Conservation (phyloP, 2,888 invertebrate species). For the Cerastis leucographa region DNA sequence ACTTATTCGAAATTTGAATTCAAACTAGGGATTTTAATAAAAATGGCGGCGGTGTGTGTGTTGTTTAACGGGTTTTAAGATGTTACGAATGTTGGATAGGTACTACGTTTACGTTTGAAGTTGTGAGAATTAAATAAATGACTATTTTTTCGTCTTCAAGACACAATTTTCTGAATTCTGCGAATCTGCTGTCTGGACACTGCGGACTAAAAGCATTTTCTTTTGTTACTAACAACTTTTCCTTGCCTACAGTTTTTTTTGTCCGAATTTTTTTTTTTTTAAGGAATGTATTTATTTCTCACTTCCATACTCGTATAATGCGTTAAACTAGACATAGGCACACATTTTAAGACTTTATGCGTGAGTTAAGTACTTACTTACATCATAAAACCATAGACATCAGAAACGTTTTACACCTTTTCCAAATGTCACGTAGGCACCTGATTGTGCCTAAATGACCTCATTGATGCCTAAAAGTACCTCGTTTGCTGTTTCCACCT, state of each 20-base stretch:
- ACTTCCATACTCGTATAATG: neutral
- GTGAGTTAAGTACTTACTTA: neutral
- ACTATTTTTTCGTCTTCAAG: neutral
- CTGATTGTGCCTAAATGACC: conserved; percentile 41
- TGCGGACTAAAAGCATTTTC: no score
- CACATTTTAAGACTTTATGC: neutral
- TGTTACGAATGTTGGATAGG: no score
- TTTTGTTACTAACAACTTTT: no score
- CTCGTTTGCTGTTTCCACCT: conserved; percentile 71
- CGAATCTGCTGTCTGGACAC: no score
- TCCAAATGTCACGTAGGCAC: conserved; percentile 16
- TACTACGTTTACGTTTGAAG: neutral
- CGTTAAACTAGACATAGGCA: neutral
- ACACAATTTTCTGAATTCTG: no score
- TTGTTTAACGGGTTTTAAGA: conserved; percentile 16
- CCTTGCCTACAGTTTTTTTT: no score
- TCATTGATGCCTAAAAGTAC: conserved; percentile 56
- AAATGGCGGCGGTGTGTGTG: conserved; percentile 16
- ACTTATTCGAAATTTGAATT: conserved; percentile 42
- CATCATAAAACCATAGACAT: neutral
- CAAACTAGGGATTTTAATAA: conserved; percentile 18
- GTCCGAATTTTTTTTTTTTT: no score
- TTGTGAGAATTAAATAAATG: neutral
- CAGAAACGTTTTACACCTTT: conserved; percentile 18
- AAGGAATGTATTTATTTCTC: neutral